These are phyloP conservation scores for Willisornis vidua DNA, from an alignment of 2,113 vertebrate genomes.

Conservation along the genomic window DNA sequence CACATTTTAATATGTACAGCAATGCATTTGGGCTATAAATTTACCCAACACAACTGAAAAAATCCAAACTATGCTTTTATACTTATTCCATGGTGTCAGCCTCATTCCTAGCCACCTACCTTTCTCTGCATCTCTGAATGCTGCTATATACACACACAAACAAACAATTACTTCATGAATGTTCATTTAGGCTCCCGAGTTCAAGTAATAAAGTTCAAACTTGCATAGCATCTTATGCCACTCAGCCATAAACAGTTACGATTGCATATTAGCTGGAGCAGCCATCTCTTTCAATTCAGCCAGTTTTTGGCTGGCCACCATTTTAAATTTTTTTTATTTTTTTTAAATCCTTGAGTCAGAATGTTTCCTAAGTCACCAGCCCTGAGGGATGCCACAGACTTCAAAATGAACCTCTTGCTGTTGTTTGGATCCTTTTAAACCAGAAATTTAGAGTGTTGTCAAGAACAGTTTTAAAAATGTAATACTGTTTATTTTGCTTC, in stretches of 20 bases:
- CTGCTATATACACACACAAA: slow-evolving; percentile 65
- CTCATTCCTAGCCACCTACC: slow-evolving; percentile 56
- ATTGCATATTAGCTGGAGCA: slow-evolving; percentile 51
- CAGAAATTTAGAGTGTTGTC: slow-evolving; percentile 75
- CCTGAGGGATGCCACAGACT: slow-evolving; percentile 54
- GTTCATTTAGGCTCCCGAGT: slow-evolving; percentile 57
- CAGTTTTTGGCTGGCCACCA: slow-evolving; percentile 58
- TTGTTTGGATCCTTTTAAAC: slow-evolving; percentile 47
- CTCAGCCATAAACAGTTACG: slow-evolving; percentile 62
- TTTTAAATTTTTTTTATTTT: not conserved
- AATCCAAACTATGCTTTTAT: slow-evolving; percentile 64
- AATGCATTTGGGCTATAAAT: slow-evolving; percentile 73
- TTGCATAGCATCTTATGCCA: slow-evolving; percentile 68
- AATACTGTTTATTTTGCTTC: slow-evolving; percentile 91
- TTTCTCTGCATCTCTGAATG: slow-evolving; percentile 51
- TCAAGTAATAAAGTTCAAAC: slow-evolving; percentile 65
- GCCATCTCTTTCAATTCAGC: slow-evolving; percentile 60
- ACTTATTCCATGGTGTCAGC: slow-evolving; percentile 54
- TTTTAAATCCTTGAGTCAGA: slow-evolving; percentile 60
- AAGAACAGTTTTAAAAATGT: slow-evolving; percentile 85
- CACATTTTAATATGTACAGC: slow-evolving; percentile 78
- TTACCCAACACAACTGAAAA: slow-evolving; percentile 71
- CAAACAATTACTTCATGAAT: slow-evolving; percentile 70
- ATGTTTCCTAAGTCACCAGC: slow-evolving; percentile 56
- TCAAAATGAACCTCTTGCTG: slow-evolving; percentile 43